Conservation (phyloP, 2,888 invertebrate species). For the Frankliniella fusca region DNA sequence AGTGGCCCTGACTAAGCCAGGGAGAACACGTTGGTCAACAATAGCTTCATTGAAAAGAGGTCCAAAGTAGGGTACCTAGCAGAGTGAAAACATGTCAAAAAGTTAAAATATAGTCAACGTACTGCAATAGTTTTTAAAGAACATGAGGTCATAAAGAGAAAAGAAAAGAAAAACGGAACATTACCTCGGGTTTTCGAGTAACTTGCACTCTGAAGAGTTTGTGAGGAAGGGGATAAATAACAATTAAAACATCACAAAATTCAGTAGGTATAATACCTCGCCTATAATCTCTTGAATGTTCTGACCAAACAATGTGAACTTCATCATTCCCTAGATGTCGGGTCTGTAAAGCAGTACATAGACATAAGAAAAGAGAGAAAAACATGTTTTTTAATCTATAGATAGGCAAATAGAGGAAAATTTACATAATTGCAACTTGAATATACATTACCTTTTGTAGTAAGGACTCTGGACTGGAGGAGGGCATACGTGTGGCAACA, state of each 20-base stretch:
- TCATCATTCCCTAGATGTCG: slow-evolving; percentile 97
- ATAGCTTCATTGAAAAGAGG: slow-evolving; percentile 92
- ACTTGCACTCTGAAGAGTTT: slow-evolving; percentile 84
- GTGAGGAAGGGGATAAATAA: slow-evolving; percentile 84
- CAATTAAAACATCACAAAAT: slow-evolving; percentile 97
- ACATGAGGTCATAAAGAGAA: background rate
- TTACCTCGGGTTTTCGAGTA: slow-evolving; percentile 77
- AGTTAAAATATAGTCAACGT: slow-evolving; percentile 24
- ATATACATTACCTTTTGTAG: slow-evolving; percentile 65
- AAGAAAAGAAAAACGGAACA: background rate
- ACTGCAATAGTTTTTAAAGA: slow-evolving; percentile 32
- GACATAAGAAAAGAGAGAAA: slow-evolving; percentile 14
- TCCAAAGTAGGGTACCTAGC: slow-evolving; percentile 84
- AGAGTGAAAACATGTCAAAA: slow-evolving; percentile 35
- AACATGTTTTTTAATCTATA: slow-evolving; percentile 23
- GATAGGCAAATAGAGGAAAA: background rate
- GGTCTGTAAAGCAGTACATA: slow-evolving; percentile 56
- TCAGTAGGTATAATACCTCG: slow-evolving; percentile 97
- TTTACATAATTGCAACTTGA: slow-evolving; percentile 2
- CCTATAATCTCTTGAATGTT: slow-evolving; percentile 91
- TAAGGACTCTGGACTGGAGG: slow-evolving; percentile 79
- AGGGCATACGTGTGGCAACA: slow-evolving; percentile 95
- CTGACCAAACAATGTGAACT: slow-evolving; percentile 99
- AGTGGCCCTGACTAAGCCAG: slow-evolving; percentile 82
- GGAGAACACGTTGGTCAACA: slow-evolving; percentile 65